These are phyloP conservation scores for Apodemia zela DNA, from an alignment of 2,888 invertebrate species.

Conservation along the genomic window DNA sequence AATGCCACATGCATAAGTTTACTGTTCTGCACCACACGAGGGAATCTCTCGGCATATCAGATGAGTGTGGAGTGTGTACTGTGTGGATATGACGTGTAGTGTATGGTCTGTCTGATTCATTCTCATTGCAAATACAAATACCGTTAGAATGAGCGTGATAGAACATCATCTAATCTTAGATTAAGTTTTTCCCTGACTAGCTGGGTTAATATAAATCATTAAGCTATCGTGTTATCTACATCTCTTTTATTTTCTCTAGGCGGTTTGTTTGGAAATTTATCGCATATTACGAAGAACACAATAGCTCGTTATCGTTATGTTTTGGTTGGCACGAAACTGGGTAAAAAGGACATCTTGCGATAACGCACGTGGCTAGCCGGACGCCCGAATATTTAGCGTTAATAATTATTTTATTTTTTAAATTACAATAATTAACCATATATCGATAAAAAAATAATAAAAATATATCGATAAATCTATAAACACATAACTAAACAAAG, in stretches of 20 bases:
- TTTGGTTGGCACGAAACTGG: slow-evolving; percentile 58
- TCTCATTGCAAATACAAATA: too few relatives aligned
- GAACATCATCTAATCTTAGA: background rate
- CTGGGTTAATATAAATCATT: slow-evolving; percentile 9
- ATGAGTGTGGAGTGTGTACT: too few relatives aligned
- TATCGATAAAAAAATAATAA: too few relatives aligned
- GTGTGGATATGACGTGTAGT: too few relatives aligned
- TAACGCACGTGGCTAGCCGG: slow-evolving; percentile 50
- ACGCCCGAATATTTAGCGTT: background rate
- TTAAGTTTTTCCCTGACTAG: background rate
- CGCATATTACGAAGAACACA: slow-evolving; percentile 49
- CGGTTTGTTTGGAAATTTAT: slow-evolving; percentile 36
- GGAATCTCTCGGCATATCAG: too few relatives aligned
- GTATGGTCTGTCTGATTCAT: too few relatives aligned
- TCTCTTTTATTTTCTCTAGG: slow-evolving; percentile 37
- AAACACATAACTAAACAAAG: too few relatives aligned
- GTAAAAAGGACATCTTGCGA: slow-evolving; percentile 62
- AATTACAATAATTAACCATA: too few relatives aligned
- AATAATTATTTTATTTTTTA: background rate
- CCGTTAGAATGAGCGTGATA: too few relatives aligned
- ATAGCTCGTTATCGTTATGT: slow-evolving; percentile 62
- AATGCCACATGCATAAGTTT: too few relatives aligned
- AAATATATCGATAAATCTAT: too few relatives aligned
- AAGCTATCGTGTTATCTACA: slow-evolving; percentile 36
- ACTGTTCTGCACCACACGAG: too few relatives aligned